A percentile compares a stretch with the other conserved stretches of the same genome.
phyloP scores from a whole-genome alignment of 2,888 invertebrate species.

The Cacoxenus indagator region DNA sequence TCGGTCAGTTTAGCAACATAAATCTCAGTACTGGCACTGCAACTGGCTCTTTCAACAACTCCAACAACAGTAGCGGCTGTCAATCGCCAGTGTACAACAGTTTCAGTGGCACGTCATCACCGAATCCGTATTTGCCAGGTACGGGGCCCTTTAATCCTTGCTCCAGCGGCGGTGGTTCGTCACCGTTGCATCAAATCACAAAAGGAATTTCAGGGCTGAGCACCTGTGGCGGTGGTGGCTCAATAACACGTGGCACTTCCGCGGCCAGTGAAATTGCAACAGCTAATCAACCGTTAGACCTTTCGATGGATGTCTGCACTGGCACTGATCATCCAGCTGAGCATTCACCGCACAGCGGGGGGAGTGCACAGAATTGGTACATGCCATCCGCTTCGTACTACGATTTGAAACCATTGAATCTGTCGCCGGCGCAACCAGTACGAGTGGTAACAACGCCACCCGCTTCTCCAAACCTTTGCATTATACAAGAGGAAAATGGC shows the following conservation, averaged over 20 bases:
- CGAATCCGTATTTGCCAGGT: constrained; percentile 65
- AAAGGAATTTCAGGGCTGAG: constrained; percentile 82
- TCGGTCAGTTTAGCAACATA: constrained; percentile 63
- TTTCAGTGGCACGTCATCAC: constrained; percentile 67
- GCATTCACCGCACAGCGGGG: constrained; percentile 24
- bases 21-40: constrained; percentile 39
- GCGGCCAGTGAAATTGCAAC: constrained; percentile 65
- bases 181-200: constrained; percentile 78
- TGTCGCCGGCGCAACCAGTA: constrained; percentile 69
- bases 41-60: constrained; percentile 48
- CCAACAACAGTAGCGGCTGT: constrained; percentile 65
- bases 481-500: constrained; percentile 83
- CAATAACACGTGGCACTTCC: constrained; percentile 82
- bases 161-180: constrained; percentile 66
- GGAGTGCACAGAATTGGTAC: constrained; percentile 58
- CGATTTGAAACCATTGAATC: constrained; percentile 69
- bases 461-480: constrained; percentile 75
- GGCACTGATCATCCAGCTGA: constrained; percentile 34
- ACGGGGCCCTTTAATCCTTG: constrained; percentile 50
- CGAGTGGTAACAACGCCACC: constrained; percentile 70
- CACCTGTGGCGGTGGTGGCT: constrained; percentile 77
- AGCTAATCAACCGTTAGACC: constrained; percentile 67
- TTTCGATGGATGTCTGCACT: constrained; percentile 68
- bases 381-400: constrained; percentile 64
- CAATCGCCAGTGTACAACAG: constrained; percentile 73